phyloP scores from a whole-genome alignment of 2,888 invertebrate species.

The Ormyrus nitidulus region DNA sequence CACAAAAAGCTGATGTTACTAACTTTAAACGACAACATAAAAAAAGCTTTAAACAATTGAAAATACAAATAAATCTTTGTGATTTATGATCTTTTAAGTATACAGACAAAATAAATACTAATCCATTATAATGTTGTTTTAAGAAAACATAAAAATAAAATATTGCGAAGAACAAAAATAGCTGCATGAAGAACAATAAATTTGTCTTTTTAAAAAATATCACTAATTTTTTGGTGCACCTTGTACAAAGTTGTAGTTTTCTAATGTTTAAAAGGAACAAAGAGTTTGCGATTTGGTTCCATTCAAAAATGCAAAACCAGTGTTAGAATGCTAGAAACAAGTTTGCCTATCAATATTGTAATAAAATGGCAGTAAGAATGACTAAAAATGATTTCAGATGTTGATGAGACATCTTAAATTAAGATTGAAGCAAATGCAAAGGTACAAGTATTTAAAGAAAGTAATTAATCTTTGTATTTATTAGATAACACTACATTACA shows the following conservation, averaged over 20 bases:
- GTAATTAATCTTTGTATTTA: too few species aligned
- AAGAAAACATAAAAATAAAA: not conserved
- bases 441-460: too few species aligned
- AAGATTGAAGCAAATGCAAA: too few species aligned
- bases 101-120: not conserved
- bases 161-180: constrained; percentile 22
- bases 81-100: constrained; percentile 17
- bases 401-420: too few species aligned
- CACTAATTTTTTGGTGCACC: constrained; percentile 8
- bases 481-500: too few species aligned
- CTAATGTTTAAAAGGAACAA: constrained; percentile 6
- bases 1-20: not conserved
- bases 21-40: not conserved
- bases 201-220: constrained; percentile 13
- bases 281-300: too few species aligned
- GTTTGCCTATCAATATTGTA: too few species aligned
- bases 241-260: constrained; percentile 1
- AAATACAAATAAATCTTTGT: not conserved
- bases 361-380: too few species aligned
- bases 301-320: too few species aligned
- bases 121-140: constrained; percentile 19
- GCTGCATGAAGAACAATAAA: not conserved
- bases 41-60: constrained; percentile 30
- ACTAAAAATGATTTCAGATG: too few species aligned
- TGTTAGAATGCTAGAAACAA: too few species aligned